A percentile compares a stretch with the other conserved stretches of the same genome.
Conservation (phyloP, 2,113 vertebrate species). For the Polypterus senegalus region DNA sequence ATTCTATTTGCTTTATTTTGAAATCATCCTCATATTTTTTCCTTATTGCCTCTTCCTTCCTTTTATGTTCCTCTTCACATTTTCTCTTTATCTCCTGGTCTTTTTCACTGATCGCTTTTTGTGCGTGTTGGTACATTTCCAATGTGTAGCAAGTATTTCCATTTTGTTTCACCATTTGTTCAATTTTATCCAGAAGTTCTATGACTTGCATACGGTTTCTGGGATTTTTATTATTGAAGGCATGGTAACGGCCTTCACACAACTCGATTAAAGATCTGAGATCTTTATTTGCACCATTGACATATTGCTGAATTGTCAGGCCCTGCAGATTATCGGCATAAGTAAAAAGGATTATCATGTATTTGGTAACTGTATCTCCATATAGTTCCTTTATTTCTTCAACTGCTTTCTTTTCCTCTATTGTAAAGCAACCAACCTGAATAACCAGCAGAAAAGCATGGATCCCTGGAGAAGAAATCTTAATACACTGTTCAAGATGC, state of each 20-base stretch:
- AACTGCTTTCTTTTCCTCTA: slow-evolving; percentile 1
- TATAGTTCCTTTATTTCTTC: background rate
- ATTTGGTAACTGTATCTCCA: background rate
- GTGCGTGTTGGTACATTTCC: background rate
- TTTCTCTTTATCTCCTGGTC: too few relatives aligned
- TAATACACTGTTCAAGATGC: background rate
- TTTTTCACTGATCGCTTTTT: background rate
- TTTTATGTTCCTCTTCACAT: background rate
- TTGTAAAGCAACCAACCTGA: background rate
- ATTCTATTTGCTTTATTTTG: too few relatives aligned
- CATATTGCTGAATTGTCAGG: background rate
- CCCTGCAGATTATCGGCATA: background rate
- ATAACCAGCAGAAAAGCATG: background rate
- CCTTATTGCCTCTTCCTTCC: too few relatives aligned
- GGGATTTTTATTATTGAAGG: background rate
- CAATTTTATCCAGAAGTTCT: background rate
- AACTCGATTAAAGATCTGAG: background rate
- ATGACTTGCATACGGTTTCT: background rate
- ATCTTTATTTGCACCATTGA: background rate
- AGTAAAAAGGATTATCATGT: background rate
- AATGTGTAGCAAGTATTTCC: background rate
- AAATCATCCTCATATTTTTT: too few relatives aligned
- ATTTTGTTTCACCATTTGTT: background rate
- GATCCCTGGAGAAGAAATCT: background rate
- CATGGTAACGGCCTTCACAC: background rate